Base-by-base conservation (phyloP, 2,888 invertebrate genomes). In the Exephanes ischioxanthus region DNA sequence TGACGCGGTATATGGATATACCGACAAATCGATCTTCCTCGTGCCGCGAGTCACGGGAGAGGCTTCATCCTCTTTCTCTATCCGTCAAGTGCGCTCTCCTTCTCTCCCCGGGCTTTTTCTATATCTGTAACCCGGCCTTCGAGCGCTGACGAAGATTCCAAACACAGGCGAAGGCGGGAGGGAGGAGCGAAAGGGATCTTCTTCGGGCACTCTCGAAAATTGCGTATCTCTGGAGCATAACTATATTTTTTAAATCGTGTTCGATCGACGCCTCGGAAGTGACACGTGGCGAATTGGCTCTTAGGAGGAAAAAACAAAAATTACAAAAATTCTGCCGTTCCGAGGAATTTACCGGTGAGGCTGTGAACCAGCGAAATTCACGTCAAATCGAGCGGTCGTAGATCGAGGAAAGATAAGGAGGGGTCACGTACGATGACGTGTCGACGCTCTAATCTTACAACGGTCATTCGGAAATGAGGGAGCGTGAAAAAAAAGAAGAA, bases 1-100 rank as follows among this genome's bases (percentile, higher is more conserved):
- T 81, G 77, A 77, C 80, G 77, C 61, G 61, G 16, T 72, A 68
- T 73, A 73, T 84, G 37, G 58, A 66, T 58, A 73, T 67, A 67
- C 76, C n/a, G 53, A 73, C 77, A 37, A 84, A 84, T 84, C 80
- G 80, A 84, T 84, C 77, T 84, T 58, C 45, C 76, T 72, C 80
- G 80, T 37, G 76, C 53, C n/a, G 3, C n/a, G 76, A 70, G 82
- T 55, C 77, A 77, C 80, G 72, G 61, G 73, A 77, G 77, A 80
- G 84, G 80, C 84, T 81, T 80, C 84, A 78, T 80, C 73, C 68
- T 78, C 82, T 41, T 75, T 55, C 66, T 66, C 72, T 48, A 11
- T 63, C 79, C 26, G 22, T 73, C 53, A 30, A 63, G 19, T 58
- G 72, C 67, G 61, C 51, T 30, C 72, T 55, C 4, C 41, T 53